Base-by-base conservation (phyloP, 1,140 invertebrate genomes). In the Drosophila leontia region DNA sequence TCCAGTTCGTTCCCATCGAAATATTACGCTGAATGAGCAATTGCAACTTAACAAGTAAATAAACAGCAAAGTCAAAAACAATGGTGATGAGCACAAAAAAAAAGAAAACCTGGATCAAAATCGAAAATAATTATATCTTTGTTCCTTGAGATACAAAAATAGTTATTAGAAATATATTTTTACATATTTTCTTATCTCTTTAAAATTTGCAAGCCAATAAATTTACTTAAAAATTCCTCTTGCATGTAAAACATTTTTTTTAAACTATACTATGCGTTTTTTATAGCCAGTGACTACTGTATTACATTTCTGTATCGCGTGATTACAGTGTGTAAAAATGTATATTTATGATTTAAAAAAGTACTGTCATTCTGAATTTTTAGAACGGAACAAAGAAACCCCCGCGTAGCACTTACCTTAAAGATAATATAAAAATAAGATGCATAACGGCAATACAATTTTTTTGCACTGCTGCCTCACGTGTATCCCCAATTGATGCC, bases 1-100 rank as follows among this genome's bases (percentile, higher is more conserved):
- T 53, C 3, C 50, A 41, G 47, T 56, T 82, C 42, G 57, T 74
- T 78, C 32, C 58, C 74, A 47, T 65, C 56, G 32, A 47, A 62
- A 42, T 34, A n/a, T 41, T 45, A 17, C n/a, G 47, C 34, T 62
- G 23, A 50, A 26, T 29, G 32, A 62, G 34, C 47, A 59, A 63
- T 63, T 63, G 13, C 35, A 41, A 39, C 26, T 41, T 58, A 42
- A 32, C 51, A 67, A 67, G 35, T 19, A 32, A 63, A 35, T 51
- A 35, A 44, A 67, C 37, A 53, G 8, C 11, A 51, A 45, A 34
- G 7, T 23, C 17, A 39, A 70, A 51, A 68, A 55, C 32, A 53
- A 53, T 29, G 29, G 9, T 37, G 48, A 70, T 23, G 15, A n/a
- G n/a, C 17, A 32, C 12, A 48, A 58, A 55, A 9, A 55, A 9